A percentile compares a stretch with the other conserved stretches of the same genome.
phyloP scores from a whole-genome alignment of 2,888 invertebrate genomes.

The Bruchidius siliquastri region DNA sequence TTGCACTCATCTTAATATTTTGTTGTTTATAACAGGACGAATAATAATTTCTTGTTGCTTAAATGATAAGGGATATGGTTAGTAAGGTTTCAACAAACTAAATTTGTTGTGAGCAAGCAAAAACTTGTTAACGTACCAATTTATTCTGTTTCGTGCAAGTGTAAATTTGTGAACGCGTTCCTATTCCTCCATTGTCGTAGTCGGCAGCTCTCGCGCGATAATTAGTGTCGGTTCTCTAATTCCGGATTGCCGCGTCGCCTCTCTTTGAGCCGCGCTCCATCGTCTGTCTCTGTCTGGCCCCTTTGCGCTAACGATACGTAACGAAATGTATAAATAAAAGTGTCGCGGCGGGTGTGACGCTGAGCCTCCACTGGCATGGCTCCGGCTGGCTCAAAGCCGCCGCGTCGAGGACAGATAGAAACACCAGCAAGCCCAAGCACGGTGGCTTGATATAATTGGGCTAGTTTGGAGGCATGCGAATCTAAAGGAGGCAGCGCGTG shows the following conservation, averaged over 20 bases:
- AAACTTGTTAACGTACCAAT: too few relatives aligned
- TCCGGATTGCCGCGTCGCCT: not conserved
- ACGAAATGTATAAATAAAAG: conserved; percentile 43
- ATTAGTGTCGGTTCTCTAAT: not conserved
- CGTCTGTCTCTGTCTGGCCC: conserved; percentile 18
- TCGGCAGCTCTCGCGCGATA: not conserved
- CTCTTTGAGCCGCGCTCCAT: not conserved
- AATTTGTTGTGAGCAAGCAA: too few relatives aligned
- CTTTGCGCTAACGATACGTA: conserved; percentile 41
- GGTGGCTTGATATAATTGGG: conserved; percentile 47
- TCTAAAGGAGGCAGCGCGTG: conserved; percentile 43
- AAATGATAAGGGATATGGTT: too few relatives aligned
- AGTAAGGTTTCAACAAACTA: too few relatives aligned
- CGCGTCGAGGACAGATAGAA: conserved; percentile 35
- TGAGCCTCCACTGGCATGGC: not conserved
- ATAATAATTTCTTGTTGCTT: too few relatives aligned
- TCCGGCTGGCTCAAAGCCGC: not conserved
- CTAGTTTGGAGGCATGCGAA: conserved; percentile 46
- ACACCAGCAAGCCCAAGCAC: too few relatives aligned
- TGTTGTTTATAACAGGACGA: too few relatives aligned
- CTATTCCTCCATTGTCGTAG: not conserved
- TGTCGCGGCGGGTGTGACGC: conserved; percentile 15
- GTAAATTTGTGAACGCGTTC: not conserved
- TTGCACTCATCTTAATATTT: too few relatives aligned
- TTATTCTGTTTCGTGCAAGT: too few relatives aligned